A percentile compares a stretch with the other conserved stretches of the same genome.
phyloP scores from a whole-genome alignment of 2,888 invertebrate genomes.

The Eristalis arbustorum region DNA sequence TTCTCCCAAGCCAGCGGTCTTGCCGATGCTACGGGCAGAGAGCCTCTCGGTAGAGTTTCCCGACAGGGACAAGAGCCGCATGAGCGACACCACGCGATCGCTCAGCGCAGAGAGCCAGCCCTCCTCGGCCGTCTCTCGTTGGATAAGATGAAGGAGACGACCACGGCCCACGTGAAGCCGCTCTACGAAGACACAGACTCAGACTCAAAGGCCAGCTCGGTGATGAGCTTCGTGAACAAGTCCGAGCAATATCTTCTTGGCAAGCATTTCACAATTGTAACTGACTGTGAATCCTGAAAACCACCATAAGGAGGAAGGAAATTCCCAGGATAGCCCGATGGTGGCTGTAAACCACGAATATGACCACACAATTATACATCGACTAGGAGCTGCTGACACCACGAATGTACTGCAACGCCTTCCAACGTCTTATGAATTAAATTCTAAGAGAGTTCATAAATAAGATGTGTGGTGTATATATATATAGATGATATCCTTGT shows the following conservation, averaged over 20 bases:
- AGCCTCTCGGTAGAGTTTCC: slow-evolving; percentile 72
- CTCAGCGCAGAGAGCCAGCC: slow-evolving; percentile 73
- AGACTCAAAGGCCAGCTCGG: slow-evolving; percentile 78
- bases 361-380: no score
- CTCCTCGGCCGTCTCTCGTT: slow-evolving; percentile 73
- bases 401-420: no score
- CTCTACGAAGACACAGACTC: slow-evolving; percentile 79
- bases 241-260: no score
- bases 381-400: no score
- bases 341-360: no score
- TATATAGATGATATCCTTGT: neutral
- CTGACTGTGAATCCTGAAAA: no score
- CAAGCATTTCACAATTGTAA: no score
- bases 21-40: slow-evolving; percentile 75
- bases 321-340: no score
- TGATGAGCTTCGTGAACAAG: slow-evolving; percentile 78
- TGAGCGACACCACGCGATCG: slow-evolving; percentile 70
- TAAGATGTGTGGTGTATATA: neutral
- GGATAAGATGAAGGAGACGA: slow-evolving; percentile 76
- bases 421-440: no score
- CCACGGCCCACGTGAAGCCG: slow-evolving; percentile 73
- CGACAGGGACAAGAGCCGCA: slow-evolving; percentile 67
- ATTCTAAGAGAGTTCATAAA: no score
- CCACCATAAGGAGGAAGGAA: no score
- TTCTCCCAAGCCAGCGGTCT: slow-evolving; percentile 76